Percentiles rank a stretch among this genome's conserved stretches.
Evolutionary conservation across 2,888 invertebrate genomes (phyloP).

Genomic region (Euphydryas editha): DNA sequence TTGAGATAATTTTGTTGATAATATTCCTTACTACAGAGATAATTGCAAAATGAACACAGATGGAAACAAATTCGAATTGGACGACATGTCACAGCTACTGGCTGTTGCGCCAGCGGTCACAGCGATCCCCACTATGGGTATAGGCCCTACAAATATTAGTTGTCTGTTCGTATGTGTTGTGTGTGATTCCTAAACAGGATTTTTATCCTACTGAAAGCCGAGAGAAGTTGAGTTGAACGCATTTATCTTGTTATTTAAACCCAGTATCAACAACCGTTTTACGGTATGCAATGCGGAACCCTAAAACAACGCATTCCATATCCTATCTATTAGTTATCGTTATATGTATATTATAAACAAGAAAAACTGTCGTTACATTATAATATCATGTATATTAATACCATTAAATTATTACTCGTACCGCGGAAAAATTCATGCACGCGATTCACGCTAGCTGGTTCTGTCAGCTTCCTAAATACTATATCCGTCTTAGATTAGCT

Average conservation of each 20-base stretch:
- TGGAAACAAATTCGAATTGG: too few species aligned
- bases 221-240: too few species aligned
- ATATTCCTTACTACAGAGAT: too few species aligned
- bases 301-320: background rate
- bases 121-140: too few species aligned
- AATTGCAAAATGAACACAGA: too few species aligned
- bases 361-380: conserved; percentile 9
- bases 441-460: conserved; percentile 22
- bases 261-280: background rate
- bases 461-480: conserved; percentile 13
- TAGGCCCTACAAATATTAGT: too few species aligned
- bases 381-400: background rate
- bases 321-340: background rate
- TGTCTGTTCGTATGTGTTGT: too few species aligned
- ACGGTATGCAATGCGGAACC: background rate
- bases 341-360: conserved; percentile 8
- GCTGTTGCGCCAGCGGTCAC: too few species aligned
- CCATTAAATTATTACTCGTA: background rate
- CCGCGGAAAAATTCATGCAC: conserved; percentile 27
- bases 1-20: too few species aligned
- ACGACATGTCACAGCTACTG: too few species aligned
- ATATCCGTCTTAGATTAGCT: conserved; percentile 19
- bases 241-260: background rate
- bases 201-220: too few species aligned
- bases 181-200: too few species aligned